These are phyloP conservation scores for Chascanopsetta lugubris DNA, from an alignment of 2,113 vertebrate genomes.

Conservation along the genomic window DNA sequence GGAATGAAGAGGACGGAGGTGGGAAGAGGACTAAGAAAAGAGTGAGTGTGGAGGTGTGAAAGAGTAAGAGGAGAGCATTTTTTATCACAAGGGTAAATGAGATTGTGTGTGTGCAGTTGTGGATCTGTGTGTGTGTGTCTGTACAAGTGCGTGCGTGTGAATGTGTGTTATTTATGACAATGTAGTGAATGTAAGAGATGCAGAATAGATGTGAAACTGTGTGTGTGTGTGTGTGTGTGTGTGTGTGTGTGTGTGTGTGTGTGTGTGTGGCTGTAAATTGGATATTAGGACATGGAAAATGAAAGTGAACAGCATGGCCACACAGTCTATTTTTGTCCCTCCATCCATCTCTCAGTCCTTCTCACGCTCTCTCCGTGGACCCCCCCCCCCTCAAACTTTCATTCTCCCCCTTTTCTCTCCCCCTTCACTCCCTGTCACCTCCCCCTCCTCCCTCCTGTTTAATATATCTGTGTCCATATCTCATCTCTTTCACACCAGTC, in stretches of 20 bases:
- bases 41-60: slow-evolving; percentile 7
- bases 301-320: slow-evolving; percentile 69
- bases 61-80: slow-evolving; percentile 21
- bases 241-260: slow-evolving; percentile 20
- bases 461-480: slow-evolving; percentile 26
- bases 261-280: slow-evolving; percentile 57
- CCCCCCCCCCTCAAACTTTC: slow-evolving; percentile 23
- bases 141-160: slow-evolving; percentile 21
- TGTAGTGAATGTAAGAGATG: no score
- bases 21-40: slow-evolving; percentile 2
- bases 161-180: no score
- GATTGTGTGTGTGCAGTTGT: slow-evolving; percentile 12
- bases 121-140: slow-evolving; percentile 24
- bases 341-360: slow-evolving; percentile 60
- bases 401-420: slow-evolving; percentile 10
- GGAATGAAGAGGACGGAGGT: slow-evolving; percentile 4
- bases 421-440: slow-evolving; percentile 15
- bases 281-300: slow-evolving; percentile 72
- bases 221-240: neutral
- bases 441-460: slow-evolving; percentile 7
- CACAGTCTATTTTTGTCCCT: slow-evolving; percentile 73
- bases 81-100: slow-evolving; percentile 17
- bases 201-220: no score
- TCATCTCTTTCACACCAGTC: slow-evolving; percentile 29
- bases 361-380: slow-evolving; percentile 48